Percentiles rank a stretch among this genome's conserved stretches.
Evolutionary conservation across 2,797 vertebrate genomes (phyloP).

Genomic region (Poeciliopsis infans): DNA sequence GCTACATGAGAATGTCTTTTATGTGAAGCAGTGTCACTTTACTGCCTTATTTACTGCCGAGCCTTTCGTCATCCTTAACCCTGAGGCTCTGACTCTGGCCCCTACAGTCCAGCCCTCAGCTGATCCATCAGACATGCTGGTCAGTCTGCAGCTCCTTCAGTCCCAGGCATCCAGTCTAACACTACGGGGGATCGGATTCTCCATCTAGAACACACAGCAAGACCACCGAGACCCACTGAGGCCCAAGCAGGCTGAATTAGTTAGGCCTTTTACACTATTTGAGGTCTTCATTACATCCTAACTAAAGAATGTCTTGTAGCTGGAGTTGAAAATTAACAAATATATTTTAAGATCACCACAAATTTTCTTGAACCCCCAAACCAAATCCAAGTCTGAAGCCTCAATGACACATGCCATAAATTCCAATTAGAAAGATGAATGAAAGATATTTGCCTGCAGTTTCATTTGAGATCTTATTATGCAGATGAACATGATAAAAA

Average conservation of each 20-base stretch:
- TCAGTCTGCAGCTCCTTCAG: slow-evolving; percentile 52
- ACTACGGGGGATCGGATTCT: slow-evolving; percentile 66
- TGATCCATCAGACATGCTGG: slow-evolving; percentile 66
- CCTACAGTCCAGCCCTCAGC: slow-evolving; percentile 51
- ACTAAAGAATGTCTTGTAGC: slow-evolving; percentile 27
- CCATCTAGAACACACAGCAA: slow-evolving; percentile 78
- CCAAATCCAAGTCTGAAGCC: not conserved
- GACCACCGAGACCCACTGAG: slow-evolving; percentile 71
- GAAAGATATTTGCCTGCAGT: not conserved
- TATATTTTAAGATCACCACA: not conserved
- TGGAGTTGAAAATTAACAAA: slow-evolving; percentile 3
- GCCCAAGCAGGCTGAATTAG: slow-evolving; percentile 70
- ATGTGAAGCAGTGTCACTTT: not conserved
- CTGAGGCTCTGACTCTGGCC: slow-evolving; percentile 33
- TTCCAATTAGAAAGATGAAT: not conserved
- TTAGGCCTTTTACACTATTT: slow-evolving; percentile 71
- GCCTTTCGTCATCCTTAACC: slow-evolving; percentile 35
- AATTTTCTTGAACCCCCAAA: not conserved
- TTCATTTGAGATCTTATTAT: not conserved
- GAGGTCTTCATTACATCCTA: slow-evolving; percentile 62
- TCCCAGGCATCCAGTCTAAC: slow-evolving; percentile 53
- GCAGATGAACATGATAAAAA: not conserved
- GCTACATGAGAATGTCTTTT: slow-evolving; percentile 6
- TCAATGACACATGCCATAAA: not conserved
- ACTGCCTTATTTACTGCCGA: slow-evolving; percentile 18